phyloP scores from a whole-genome alignment of 2,113 vertebrate genomes.

The Symphodus melops region DNA sequence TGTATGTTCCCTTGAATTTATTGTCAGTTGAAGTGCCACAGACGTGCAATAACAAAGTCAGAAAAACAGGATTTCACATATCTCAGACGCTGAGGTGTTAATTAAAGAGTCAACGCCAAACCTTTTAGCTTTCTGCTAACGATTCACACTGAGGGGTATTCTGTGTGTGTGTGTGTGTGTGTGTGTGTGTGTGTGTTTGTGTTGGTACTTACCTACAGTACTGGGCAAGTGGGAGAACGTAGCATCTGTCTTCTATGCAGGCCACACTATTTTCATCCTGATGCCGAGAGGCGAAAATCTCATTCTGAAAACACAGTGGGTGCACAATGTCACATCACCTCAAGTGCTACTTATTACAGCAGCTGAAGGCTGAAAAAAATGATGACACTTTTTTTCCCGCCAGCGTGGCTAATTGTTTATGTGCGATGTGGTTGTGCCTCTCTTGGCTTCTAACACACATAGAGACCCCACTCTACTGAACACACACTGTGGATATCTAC shows the following conservation, averaged over 20 bases:
- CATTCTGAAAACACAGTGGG: constrained; percentile 88
- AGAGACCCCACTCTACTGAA: not conserved
- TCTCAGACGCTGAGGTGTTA: constrained; percentile 37
- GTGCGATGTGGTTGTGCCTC: constrained; percentile 2
- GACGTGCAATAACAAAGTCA: constrained; percentile 20
- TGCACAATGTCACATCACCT: constrained; percentile 59
- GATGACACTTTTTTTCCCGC: constrained; percentile 12
- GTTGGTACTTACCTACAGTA: constrained; percentile 92
- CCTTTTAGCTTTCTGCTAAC: constrained; percentile 1
- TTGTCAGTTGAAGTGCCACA: constrained; percentile 41
- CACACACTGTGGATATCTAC: too few relatives aligned
- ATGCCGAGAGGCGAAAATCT: constrained; percentile 98
- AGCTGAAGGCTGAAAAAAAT: constrained; percentile 26
- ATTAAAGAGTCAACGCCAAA: constrained; percentile 8
- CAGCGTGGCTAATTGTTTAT: constrained; percentile 13
- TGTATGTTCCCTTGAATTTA: constrained; percentile 13
- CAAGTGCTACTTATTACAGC: constrained; percentile 9
- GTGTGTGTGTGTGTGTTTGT: constrained; percentile 13
- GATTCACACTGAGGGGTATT: not conserved
- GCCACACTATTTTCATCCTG: constrained; percentile 99
- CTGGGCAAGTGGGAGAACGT: constrained; percentile 97
- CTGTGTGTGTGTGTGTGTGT: not conserved
- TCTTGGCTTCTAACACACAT: not conserved
- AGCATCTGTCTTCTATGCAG: constrained; percentile 99
- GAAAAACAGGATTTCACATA: constrained; percentile 15